phyloP scores from a whole-genome alignment of 2,888 invertebrate genomes.

The Drosophila buzzatii region DNA sequence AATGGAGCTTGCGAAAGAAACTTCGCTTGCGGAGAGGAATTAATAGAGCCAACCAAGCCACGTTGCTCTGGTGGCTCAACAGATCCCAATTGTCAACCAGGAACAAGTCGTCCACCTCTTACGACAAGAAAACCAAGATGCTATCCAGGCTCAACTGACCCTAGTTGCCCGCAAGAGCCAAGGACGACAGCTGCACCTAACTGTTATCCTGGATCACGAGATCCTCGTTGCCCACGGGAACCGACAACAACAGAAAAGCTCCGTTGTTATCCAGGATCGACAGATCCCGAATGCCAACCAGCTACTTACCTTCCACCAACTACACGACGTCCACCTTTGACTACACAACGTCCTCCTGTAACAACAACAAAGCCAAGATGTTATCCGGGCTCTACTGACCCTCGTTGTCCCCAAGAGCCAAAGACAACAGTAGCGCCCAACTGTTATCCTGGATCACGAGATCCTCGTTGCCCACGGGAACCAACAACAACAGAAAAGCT shows the following conservation, averaged over 20 bases:
- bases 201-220: conserved; percentile 9
- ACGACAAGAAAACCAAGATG: conserved; percentile 8
- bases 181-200: neutral
- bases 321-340: conserved; percentile 2
- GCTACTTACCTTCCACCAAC: conserved; percentile 48
- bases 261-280: conserved; percentile 69
- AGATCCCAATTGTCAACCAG: conserved; percentile 17
- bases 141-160: conserved; percentile 71
- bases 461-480: conserved; percentile 22
- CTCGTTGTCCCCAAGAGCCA: conserved; percentile 26
- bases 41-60: conserved; percentile 23
- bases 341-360: neutral
- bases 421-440: neutral
- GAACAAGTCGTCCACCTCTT: neutral
- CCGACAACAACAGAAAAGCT: neutral
- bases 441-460: conserved; percentile 72
- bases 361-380: conserved; percentile 59
- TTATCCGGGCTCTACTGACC: conserved; percentile 83
- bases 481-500: conserved; percentile 23
- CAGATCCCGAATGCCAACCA: conserved; percentile 67
- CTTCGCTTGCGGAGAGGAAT: conserved; percentile 59
- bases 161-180: conserved; percentile 7
- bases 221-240: conserved; percentile 11
- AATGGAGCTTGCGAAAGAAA: conserved; percentile 75
- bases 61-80: conserved; percentile 72